These are phyloP conservation scores for Gordius sp. DNA, from an alignment of 2,888 invertebrate genomes.

Conservation along the genomic window DNA sequence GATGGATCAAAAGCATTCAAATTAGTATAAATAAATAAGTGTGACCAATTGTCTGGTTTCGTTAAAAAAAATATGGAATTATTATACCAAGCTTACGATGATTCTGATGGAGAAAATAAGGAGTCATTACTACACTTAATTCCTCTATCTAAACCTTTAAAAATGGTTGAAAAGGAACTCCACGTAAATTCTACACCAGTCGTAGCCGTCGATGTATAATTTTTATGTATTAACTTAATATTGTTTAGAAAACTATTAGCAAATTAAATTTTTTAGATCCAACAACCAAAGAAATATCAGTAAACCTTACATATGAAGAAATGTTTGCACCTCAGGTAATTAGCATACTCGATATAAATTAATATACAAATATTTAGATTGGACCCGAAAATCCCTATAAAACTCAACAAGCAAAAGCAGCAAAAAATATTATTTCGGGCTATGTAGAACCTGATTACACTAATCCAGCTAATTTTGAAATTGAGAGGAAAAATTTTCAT, in stretches of 20 bases:
- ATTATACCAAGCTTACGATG: background rate
- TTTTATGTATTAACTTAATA: constrained; percentile 20
- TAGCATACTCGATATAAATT: constrained; percentile 5
- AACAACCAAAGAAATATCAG: constrained; percentile 49
- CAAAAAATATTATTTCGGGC: constrained; percentile 68
- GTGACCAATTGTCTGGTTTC: too few species aligned
- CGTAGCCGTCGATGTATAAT: constrained; percentile 2
- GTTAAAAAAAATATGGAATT: too few species aligned
- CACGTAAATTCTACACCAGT: background rate
- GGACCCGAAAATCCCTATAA: constrained; percentile 79
- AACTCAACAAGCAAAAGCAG: constrained; percentile 58
- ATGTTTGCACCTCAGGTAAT: constrained; percentile 53
- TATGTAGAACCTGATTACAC: constrained; percentile 78
- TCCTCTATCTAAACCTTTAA: background rate
- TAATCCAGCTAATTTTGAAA: constrained; percentile 86
- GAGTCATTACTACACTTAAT: background rate
- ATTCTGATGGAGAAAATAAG: background rate
- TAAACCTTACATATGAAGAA: constrained; percentile 79
- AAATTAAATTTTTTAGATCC: constrained; percentile 42
- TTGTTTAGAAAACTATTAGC: constrained; percentile 1
- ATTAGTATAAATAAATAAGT: too few species aligned
- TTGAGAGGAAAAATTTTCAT: constrained; percentile 64
- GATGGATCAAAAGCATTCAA: too few species aligned
- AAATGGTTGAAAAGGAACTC: background rate
- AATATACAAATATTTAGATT: constrained; percentile 26